Conservation (phyloP, 2,797 vertebrate genomes). For the Hephaestus fuliginosus region DNA sequence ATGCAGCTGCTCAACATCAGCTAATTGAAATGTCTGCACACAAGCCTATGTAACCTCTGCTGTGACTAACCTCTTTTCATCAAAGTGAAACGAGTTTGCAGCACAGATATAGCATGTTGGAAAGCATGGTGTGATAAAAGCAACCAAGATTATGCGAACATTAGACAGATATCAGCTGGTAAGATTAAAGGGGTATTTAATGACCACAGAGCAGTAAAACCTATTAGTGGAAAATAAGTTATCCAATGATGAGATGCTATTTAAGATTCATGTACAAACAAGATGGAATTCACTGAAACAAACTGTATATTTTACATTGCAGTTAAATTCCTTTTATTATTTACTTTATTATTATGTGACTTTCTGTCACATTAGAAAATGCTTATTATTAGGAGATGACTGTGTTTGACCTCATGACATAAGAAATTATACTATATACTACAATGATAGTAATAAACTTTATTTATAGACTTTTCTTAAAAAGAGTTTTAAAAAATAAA, state of each 20-base stretch:
- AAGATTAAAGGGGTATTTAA: slow-evolving; percentile 27
- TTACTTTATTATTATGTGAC: not conserved
- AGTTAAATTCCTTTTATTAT: not conserved
- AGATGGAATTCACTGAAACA: not conserved
- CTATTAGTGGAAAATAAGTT: not conserved
- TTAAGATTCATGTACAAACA: slow-evolving; percentile 13
- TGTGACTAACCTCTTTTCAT: slow-evolving; percentile 38
- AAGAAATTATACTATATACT: not conserved
- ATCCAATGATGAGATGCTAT: not conserved
- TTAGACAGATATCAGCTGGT: slow-evolving; percentile 6
- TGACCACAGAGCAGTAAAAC: slow-evolving; percentile 1
- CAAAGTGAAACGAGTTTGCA: slow-evolving; percentile 31
- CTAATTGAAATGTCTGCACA: slow-evolving; percentile 18
- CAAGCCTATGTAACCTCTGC: slow-evolving; percentile 4
- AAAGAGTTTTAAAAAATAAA: too few relatives aligned
- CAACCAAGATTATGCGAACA: slow-evolving; percentile 16
- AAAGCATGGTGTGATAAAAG: slow-evolving; percentile 15
- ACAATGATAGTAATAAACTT: too few relatives aligned
- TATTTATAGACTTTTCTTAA: too few relatives aligned
- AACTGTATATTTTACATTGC: not conserved
- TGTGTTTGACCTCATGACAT: not conserved
- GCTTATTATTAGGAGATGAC: not conserved
- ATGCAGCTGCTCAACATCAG: slow-evolving; percentile 21
- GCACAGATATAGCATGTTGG: slow-evolving; percentile 20
- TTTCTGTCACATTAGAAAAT: not conserved